These are phyloP conservation scores for Copidosoma aretas DNA, from an alignment of 2,888 invertebrate genomes.

Conservation along the genomic window DNA sequence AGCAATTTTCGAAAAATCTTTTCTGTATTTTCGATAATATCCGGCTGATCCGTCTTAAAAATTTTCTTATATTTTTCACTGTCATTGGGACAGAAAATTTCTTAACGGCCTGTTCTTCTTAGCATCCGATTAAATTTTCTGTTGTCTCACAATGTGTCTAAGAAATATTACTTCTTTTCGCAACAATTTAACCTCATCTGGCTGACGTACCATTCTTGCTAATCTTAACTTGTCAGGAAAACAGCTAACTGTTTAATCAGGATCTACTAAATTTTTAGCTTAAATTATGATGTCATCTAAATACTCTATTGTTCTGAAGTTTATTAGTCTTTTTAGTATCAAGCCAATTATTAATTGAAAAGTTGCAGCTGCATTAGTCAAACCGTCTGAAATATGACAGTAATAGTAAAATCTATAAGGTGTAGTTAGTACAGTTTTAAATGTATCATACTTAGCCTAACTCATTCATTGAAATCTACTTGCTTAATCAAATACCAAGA, in stretches of 20 bases:
- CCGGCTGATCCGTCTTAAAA: too few relatives aligned
- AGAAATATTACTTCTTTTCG: slow-evolving; percentile 21
- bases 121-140: too few relatives aligned
- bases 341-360: not conserved
- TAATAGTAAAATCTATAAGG: slow-evolving; percentile 1
- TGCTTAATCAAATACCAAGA: not conserved
- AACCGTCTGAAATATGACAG: not conserved
- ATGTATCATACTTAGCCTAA: not conserved
- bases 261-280: slow-evolving; percentile 1
- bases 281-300: slow-evolving; percentile 7
- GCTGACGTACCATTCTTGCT: slow-evolving; percentile 9
- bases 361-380: not conserved
- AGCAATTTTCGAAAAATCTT: too few relatives aligned
- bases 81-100: too few relatives aligned
- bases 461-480: not conserved
- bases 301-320: not conserved
- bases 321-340: not conserved
- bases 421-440: slow-evolving; percentile 1
- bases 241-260: not conserved
- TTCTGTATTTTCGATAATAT: too few relatives aligned
- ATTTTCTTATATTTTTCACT: too few relatives aligned
- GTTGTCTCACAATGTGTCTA: slow-evolving; percentile 4
- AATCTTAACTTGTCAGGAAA: slow-evolving; percentile 12
- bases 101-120: too few relatives aligned
- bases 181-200: slow-evolving; percentile 21